Base-by-base conservation (phyloP, 2,113 vertebrate genomes). In the Phylloscopus trochilus region DNA sequence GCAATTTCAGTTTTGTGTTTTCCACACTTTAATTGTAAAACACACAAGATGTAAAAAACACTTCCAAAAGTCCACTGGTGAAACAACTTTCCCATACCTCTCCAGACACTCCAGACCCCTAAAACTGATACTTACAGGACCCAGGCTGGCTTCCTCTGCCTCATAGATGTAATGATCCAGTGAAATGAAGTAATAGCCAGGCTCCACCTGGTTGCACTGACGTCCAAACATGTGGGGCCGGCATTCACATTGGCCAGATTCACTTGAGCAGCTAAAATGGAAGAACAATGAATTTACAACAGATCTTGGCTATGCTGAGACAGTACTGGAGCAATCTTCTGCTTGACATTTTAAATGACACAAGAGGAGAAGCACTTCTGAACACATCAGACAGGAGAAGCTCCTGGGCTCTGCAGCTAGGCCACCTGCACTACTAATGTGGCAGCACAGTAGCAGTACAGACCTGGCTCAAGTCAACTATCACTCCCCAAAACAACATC, bases 151-250 rank as follows among this genome's bases (percentile, higher is more conserved):
- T 33, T 99, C 98, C 93, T 99, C 99, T 0, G 99, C 99, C 92
- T 99, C 99, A 0, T 99, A 99, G 87, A 99, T 98, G 97, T 99
- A 99, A 97, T 99, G 99, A 93, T 99, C 99, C 49, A 99, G 97
- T 17, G 98, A 98, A 55, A 99, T 98, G 86, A 99, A 99, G 97
- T 99, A 99, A 96, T 99, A 99, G 9, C 99, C 99, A 13, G 99
- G 98, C 76, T 99, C 98, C 64, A 99, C 98, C 94, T 99, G 98
- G 55, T 98, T 98, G 89, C 99, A 99, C 92, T 99, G 98, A 19
- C 99, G 98, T 22, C 99, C 99, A 3, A 99, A 99, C 98, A 99
- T 98, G 97, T 99, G 99, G 69, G 98, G 98, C 35, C 98, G 98
- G 90, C 99, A 99, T 3, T 97, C 75, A 11, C 99, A 99, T 87